Evolutionary conservation across 2,113 vertebrate species (phyloP), one percentile per base, ranked within the genome.

Genomic region (Calidris pygmaea): DNA sequence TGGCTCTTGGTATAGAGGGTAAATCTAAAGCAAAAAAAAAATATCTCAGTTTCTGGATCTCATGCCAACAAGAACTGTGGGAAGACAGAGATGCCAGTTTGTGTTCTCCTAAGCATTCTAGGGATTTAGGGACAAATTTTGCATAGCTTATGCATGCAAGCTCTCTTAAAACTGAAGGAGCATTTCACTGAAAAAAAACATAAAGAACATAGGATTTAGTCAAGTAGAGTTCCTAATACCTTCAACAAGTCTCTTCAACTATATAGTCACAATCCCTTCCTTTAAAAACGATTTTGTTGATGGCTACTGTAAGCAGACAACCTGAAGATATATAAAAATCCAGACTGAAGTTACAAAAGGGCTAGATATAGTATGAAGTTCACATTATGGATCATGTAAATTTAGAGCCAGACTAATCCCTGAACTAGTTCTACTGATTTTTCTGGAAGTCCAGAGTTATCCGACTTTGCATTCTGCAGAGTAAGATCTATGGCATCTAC

Each of bases 11-110:
- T 77, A 52, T 2, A 77, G 15, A 77, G 29, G 43, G 76, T 67
- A 84, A 80, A 86, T 90, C 63, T 84, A 86, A 89, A 82, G 66
- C 24, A 85, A 88, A 89, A 88, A 96, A 82, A 41, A 89, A 88
- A 94, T 79, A 73, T 32, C 45, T 80, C 52, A 60, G 41, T 68
- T 37, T 85, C 55, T 60, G 37, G 7, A 59, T 93, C 41, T 71
- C 37, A 74, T 37, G 72, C 79, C 91, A 93, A 66, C 32, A 77
- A 92, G 7, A 93, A 80, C 15, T 74, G 86, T 90, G 47, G 50
- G 43, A 92, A 96, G 45, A 55, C 11, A 79, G 59, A 93, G 63
- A 90, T 59, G 37, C 6, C 50, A 80, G 68, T 74, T 77, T 92
- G 37, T 63, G 34, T 78, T 90, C 67, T 80, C 55, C 32, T 67